Base-by-base conservation (phyloP, 2,113 vertebrate species). In the Actenoides lindsayi region DNA sequence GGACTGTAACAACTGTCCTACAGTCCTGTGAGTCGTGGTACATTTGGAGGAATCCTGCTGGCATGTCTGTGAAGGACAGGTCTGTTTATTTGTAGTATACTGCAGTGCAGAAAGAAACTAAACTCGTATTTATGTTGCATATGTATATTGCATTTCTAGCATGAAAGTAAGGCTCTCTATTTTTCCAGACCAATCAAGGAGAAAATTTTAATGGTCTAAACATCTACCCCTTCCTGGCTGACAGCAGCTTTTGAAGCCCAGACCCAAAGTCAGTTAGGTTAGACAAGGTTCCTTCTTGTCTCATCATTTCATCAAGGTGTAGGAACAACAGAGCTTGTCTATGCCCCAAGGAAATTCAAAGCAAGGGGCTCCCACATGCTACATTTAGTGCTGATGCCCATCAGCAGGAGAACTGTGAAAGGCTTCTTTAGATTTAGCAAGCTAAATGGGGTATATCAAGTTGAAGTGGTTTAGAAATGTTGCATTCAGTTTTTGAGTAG, bases 111-210 rank as follows among this genome's bases (percentile, higher is more conserved):
- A 85, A 81, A 85, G 87, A 79, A 95, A 44, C 59, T 30, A 63
- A 84, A 79, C 67, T 63, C 10, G 4, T 48, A 5, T 89, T 95
- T 94, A 89, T 90, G 88, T 88, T 92, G 89, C 91, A 89, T 48
- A 25, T 31, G 83, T 70, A 83, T 68, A n/a, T 75, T 79, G 78
- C 90, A 28, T 90, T 60, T 79, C 82, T 39, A 86, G 51, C 69
- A 27, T 71, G 84, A 94, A 96, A 95, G 90, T 88, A 95, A 81
- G 33, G 77, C 74, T 93, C 92, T 91, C 82, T 96, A n/a, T 80
- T 90, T 89, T 60, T 54, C 85, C 82, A 90, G 67, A 64, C 59
- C 67, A 39, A 73, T 65, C 90, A 50, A 83, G 89, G 76, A 91
- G 84, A 93, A 65, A 51, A 46, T 75, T 28, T 78, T 54, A 83